Evolutionary conservation across 1,140 invertebrate species (phyloP).

Genomic region (Rhyacophila brunnea): DNA sequence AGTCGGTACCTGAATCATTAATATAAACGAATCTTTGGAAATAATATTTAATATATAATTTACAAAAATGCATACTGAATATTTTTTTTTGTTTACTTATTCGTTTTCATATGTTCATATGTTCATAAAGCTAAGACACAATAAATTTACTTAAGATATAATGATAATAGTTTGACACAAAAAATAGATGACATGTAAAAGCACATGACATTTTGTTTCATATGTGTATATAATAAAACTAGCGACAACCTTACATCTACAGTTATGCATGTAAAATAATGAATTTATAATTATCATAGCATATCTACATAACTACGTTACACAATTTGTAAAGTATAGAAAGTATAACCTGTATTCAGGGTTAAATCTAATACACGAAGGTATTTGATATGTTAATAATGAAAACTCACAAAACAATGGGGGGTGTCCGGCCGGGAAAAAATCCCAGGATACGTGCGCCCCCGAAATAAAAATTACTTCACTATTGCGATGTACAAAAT

Average conservation of each 20-base stretch:
- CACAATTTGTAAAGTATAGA: slow-evolving; percentile 32
- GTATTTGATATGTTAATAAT: slow-evolving; percentile 36
- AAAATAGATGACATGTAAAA: slow-evolving; percentile 39
- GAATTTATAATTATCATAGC: slow-evolving; percentile 27
- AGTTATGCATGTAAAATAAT: slow-evolving; percentile 29
- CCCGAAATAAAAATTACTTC: slow-evolving; percentile 5
- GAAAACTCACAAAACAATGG: slow-evolving; percentile 31
- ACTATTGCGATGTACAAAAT: slow-evolving; percentile 5
- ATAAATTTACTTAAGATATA: slow-evolving; percentile 34
- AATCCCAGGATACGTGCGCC: slow-evolving; percentile 1
- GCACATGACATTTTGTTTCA: slow-evolving; percentile 38
- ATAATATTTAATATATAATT: slow-evolving; percentile 31
- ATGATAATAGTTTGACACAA: slow-evolving; percentile 38
- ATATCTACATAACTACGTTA: slow-evolving; percentile 34
- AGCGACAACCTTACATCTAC: slow-evolving; percentile 34
- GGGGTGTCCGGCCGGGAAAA: background rate
- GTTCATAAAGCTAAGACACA: slow-evolving; percentile 37
- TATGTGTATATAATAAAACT: slow-evolving; percentile 37
- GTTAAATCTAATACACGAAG: slow-evolving; percentile 32
- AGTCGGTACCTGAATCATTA: slow-evolving; percentile 33
- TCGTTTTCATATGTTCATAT: slow-evolving; percentile 30
- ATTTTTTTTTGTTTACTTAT: slow-evolving; percentile 26
- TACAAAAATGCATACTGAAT: slow-evolving; percentile 35
- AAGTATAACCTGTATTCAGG: slow-evolving; percentile 31
- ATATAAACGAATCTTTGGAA: slow-evolving; percentile 36